Evolutionary conservation across 1,140 invertebrate species (phyloP).

Genomic region (Lasioglossum albipes): DNA sequence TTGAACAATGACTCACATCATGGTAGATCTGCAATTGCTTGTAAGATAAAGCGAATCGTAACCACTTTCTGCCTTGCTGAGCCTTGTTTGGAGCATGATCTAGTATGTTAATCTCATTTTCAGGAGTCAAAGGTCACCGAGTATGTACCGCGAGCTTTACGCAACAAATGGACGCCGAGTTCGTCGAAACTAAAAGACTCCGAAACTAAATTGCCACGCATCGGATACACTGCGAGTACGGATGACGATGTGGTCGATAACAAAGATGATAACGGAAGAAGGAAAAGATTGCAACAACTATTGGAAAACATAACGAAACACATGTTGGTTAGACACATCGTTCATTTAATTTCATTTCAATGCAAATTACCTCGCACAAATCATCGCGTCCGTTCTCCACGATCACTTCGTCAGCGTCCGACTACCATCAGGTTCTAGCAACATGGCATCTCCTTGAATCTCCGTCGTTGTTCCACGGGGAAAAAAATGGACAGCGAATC

Average conservation of each 20-base stretch:
- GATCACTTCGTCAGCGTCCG: slow-evolving; percentile 37
- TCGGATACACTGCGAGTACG: neutral
- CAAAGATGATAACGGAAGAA: neutral
- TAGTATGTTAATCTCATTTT: neutral
- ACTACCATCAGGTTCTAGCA: slow-evolving; percentile 3
- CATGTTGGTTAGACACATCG: neutral
- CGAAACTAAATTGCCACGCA: no score
- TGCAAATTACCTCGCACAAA: slow-evolving; percentile 45
- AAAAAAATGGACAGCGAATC: neutral
- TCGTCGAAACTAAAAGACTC: neutral
- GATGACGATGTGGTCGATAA: no score
- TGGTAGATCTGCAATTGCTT: neutral
- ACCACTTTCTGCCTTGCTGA: neutral
- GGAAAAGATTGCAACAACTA: neutral
- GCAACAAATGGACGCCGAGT: neutral
- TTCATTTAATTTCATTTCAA: neutral
- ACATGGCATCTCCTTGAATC: slow-evolving; percentile 21
- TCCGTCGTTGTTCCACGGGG: neutral
- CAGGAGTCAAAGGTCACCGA: slow-evolving; percentile 1
- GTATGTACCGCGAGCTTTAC: slow-evolving; percentile 1
- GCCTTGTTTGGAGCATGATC: neutral
- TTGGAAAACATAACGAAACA: neutral
- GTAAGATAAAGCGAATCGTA: neutral
- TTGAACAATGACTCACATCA: no score
- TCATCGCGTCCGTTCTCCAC: slow-evolving; percentile 31